Percentiles rank a stretch among this genome's conserved stretches.
phyloP scores from a whole-genome alignment of 2,888 invertebrate species.

The Drosophila meridionalis region DNA sequence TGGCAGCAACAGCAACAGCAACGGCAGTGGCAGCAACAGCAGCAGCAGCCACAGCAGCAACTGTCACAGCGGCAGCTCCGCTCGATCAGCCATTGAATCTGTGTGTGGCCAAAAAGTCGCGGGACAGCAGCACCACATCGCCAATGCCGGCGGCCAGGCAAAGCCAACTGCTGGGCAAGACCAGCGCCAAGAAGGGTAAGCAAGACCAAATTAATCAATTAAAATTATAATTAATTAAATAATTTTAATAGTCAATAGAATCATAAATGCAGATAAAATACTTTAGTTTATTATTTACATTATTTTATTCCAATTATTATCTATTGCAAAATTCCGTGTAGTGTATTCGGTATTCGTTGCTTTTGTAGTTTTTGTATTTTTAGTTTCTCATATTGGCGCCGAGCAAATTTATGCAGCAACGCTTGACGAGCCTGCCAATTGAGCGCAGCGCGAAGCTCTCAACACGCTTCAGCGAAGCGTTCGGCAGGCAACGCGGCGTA shows the following conservation, averaged over 20 bases:
- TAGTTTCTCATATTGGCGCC: slow-evolving; percentile 45
- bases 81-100: slow-evolving; percentile 87
- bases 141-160: slow-evolving; percentile 56
- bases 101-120: slow-evolving; percentile 86
- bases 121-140: slow-evolving; percentile 61
- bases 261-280: too few species aligned
- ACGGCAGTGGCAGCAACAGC: slow-evolving; percentile 7
- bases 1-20: slow-evolving; percentile 42
- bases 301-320: too few species aligned
- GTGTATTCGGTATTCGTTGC: slow-evolving; percentile 18
- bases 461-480: slow-evolving; percentile 79
- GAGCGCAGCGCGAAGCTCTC: slow-evolving; percentile 71
- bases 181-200: slow-evolving; percentile 77
- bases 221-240: too few species aligned
- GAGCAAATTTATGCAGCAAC: slow-evolving; percentile 50
- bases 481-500: slow-evolving; percentile 68
- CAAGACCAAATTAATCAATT: not conserved
- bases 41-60: slow-evolving; percentile 11
- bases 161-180: slow-evolving; percentile 49
- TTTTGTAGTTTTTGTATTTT: not conserved
- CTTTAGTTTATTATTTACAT: too few species aligned
- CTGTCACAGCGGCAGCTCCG: slow-evolving; percentile 32
- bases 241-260: too few species aligned
- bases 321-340: not conserved
- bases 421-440: slow-evolving; percentile 74